phyloP scores from a whole-genome alignment of 2,888 invertebrate species.

The Thymelicus lineola region DNA sequence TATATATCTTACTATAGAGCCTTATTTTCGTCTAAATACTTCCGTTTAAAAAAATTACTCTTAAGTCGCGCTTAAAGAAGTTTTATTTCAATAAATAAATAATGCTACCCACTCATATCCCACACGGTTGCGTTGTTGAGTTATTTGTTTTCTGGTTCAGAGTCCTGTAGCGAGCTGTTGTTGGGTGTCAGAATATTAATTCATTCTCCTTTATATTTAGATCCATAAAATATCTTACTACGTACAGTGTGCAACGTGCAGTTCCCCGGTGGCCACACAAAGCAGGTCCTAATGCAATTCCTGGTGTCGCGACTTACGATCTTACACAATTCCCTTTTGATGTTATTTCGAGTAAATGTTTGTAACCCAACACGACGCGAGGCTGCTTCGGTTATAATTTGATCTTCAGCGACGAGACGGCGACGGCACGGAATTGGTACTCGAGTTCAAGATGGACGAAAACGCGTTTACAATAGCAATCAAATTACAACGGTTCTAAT shows the following conservation, averaged over 20 bases:
- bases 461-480: constrained; percentile 6
- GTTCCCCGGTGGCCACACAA: not conserved
- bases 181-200: too few relatives aligned
- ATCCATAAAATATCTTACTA: not conserved
- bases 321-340: constrained; percentile 2
- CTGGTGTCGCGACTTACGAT: not conserved
- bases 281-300: constrained; percentile 4
- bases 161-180: too few relatives aligned
- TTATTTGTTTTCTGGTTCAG: too few relatives aligned
- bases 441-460: constrained; percentile 13
- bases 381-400: constrained; percentile 18
- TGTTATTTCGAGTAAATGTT: constrained; percentile 15
- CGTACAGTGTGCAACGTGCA: not conserved
- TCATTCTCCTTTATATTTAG: not conserved
- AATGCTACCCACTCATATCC: too few relatives aligned
- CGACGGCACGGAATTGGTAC: constrained; percentile 15
- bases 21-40: too few relatives aligned
- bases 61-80: too few relatives aligned
- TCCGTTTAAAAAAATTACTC: too few relatives aligned
- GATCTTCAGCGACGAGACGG: constrained; percentile 12
- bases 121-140: too few relatives aligned
- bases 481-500: not conserved
- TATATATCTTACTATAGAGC: too few relatives aligned
- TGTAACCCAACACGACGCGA: not conserved
- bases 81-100: too few relatives aligned